Evolutionary conservation across 2,113 vertebrate genomes (phyloP).

Genomic region (Melanotaenia duboulayi): DNA sequence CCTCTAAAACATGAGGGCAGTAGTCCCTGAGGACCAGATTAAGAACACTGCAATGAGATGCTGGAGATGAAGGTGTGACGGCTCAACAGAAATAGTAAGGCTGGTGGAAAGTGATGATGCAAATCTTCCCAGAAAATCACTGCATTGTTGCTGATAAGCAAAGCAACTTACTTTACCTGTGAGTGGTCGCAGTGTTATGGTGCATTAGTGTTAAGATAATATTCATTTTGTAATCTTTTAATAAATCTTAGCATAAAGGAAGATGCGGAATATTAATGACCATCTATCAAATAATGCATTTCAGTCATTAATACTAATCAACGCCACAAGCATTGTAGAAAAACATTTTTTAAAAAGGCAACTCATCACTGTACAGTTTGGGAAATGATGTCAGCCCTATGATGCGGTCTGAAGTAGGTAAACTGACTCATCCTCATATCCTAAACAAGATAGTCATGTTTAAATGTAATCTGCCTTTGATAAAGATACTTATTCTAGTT

Average conservation of each 20-base stretch:
- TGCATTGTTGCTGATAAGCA: too few species aligned
- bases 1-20: too few species aligned
- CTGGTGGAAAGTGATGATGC: too few species aligned
- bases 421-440: background rate
- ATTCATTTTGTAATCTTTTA: too few species aligned
- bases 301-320: background rate
- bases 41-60: too few species aligned
- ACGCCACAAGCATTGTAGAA: background rate
- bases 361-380: background rate
- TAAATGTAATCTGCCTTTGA: background rate
- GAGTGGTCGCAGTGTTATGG: too few species aligned
- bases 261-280: background rate
- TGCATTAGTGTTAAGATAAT: too few species aligned
- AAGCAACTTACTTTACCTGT: too few species aligned
- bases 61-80: background rate
- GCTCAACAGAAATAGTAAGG: too few species aligned
- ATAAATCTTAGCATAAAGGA: background rate
- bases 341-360: background rate
- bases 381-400: conserved; percentile 20
- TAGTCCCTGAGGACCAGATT: too few species aligned
- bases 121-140: too few species aligned
- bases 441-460: background rate
- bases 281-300: background rate
- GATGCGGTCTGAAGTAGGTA: background rate
- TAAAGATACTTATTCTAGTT: too few species aligned